Evolutionary conservation across 2,797 vertebrate species (phyloP), one percentile per base, ranked within the genome.

Genomic region (Molossus alvarezi): DNA sequence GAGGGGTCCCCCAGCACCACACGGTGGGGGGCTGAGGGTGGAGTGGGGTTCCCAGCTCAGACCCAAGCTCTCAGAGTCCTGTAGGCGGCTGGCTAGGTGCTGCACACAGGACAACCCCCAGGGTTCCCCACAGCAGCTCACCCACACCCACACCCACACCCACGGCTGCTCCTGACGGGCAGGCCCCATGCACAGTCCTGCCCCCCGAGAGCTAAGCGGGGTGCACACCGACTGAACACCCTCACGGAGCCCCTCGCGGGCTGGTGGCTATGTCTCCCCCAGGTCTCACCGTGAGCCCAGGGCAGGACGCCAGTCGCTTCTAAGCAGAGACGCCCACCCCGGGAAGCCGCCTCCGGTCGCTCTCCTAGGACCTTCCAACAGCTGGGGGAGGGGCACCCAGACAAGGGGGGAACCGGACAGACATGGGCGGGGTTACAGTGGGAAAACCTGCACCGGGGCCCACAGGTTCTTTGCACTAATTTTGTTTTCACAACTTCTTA

Each of bases 301-400:
- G 41, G 41, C 41, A 45, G 41, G 41, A 6, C 4, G 41, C 41
- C 41, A 45, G 41, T 45, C 6, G 41, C 41, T 45, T 6, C 41
- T 45, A 45, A 45, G 41, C 5, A 45, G 41, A 6, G 41, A 6
- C 41, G 6, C 41, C 41, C 41, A 45, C 41, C 41, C 41, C 41
- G 6, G 41, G 41, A 45, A 45, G 41, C 41, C 41, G 41, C 41
- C 41, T 45, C 41, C 6, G 41, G 41, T 45, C 41, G 5, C 41
- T 45, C 41, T 45, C 41, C 41, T 45, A 45, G 41, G 41, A 97
- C 90, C 90, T 92, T 81, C 37, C 37, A 57, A 76, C n/a, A 62
- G 48, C 75, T 77, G 33, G 18, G 77, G 72, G 79, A 23, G n/a
- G 6, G 1, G 20, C 23, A 88, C 6, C 71, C 4, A 75, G 10